Base-by-base conservation (phyloP, 2,888 invertebrate species). In the Apamea monoglypha region DNA sequence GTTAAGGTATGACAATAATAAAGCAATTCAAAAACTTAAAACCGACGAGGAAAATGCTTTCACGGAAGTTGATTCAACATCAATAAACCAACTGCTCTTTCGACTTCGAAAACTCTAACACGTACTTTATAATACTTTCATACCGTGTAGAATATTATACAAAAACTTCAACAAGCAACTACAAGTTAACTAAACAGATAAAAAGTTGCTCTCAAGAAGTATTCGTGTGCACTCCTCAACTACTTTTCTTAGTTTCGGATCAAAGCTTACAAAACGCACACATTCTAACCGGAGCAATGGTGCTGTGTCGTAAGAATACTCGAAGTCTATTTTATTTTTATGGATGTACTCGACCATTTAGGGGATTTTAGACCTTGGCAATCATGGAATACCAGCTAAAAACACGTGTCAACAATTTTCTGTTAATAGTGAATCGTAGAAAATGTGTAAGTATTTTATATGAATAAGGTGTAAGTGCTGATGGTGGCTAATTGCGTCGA, bases 161-260 rank as follows among this genome's bases (percentile, higher is more conserved):
- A 84, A 84, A 84, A 87, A 87, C 77, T 85, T 77, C 70, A 77
- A 74, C 78, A 80, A 72, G 78, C 84, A 88, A 89, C 88, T 85
- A 87, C 86, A 88, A 90, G 88, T 90, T 89, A 88, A 87, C 82
- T 79, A 85, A 89, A 92, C 85, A 91, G 89, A 92, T 92, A 91
- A 90, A 90, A 90, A 89, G 87, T 90, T 89, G 88, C 87, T 56
- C 83, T 66, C 69, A 67, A 74, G 81, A 79, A 87, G 85, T 83
- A 84, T 82, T 83, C 79, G 73, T 83, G 71, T 80, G 85, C 80
- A 84, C 84, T 81, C 70, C 74, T 81, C 88, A 82, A 90, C 90
- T 88, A 89, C 87, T 92, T 92, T 92, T 91, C 92, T 92, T 92
- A 91, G 88, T 91, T 91, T 85, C 78, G 82, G 89, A 90, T 90